phyloP scores from a whole-genome alignment of 2,797 vertebrate genomes.

The Xiphorhynchus erythropygius region DNA sequence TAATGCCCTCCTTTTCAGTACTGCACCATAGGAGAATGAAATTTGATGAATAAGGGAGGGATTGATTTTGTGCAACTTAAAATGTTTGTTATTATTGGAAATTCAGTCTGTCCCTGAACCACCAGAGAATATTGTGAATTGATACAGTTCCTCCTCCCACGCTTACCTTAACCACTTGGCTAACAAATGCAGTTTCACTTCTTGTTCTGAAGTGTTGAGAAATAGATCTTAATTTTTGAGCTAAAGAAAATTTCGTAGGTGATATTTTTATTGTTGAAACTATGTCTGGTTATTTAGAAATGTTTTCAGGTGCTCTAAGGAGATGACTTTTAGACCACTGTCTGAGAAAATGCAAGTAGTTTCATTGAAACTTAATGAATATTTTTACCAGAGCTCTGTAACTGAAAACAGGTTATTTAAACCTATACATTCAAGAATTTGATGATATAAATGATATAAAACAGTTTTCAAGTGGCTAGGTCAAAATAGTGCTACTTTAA shows the following conservation, averaged over 20 bases:
- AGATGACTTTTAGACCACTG: slow-evolving; percentile 17
- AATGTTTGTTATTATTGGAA: neutral
- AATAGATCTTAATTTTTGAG: neutral
- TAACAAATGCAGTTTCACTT: neutral
- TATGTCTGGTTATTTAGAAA: neutral
- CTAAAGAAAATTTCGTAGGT: neutral
- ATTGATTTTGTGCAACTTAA: neutral
- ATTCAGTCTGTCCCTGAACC: neutral
- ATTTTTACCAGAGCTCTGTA: slow-evolving; percentile 16
- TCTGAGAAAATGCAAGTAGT: slow-evolving; percentile 12
- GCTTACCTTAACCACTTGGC: neutral
- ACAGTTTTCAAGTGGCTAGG: neutral
- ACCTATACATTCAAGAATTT: neutral
- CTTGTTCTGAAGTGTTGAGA: neutral
- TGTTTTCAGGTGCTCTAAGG: slow-evolving; percentile 1
- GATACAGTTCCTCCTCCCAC: neutral
- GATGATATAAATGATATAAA: neutral
- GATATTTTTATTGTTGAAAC: neutral
- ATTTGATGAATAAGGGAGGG: neutral
- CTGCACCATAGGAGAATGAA: neutral
- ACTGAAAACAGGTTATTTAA: slow-evolving; percentile 1
- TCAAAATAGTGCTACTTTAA: neutral
- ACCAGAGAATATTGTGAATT: neutral
- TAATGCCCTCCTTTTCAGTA: neutral
- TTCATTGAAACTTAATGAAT: neutral